Evolutionary conservation across 2,797 vertebrate genomes (phyloP), one percentile per base, ranked within the genome.

Genomic region (Hylomyscus alleni): DNA sequence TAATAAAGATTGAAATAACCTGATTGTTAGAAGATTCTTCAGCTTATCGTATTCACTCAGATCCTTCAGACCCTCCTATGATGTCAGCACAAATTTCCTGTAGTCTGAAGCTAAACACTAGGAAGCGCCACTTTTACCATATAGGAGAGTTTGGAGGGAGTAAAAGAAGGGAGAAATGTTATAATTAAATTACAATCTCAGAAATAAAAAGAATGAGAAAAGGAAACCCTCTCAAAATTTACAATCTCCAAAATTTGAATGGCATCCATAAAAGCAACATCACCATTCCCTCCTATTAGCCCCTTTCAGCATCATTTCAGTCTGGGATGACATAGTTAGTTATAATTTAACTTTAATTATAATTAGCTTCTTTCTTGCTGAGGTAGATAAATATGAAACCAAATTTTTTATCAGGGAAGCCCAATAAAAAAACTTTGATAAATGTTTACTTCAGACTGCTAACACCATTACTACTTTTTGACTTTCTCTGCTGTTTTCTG

Each of bases 371-470:
- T 40, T 60, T 94, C 85, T 65, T 83, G 3, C 14, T 89, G 69
- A 86, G 72, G 29, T 62, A 2, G 10, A 34, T 83, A 22, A 85
- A 75, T 80, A 47, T 58, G 67, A 88, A 77, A 15, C 1, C 12
- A 72, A 34, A 90, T 62, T 40, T 72, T 84, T 31, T 78, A 15
- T 75, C 78, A 83, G 73, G 24, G 29, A 58, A 82, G 62, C 0
- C 22, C 83, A 94, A 90, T 72, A 72, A 90, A 58, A 91, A 29
- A 77, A 82, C 81, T 76, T 76, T 87, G n/a, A 22, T 24, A 3
- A 4, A 26, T 92, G 91, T 96, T 89, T 60, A 94, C 86, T 90
- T 97, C 80, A 67, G 69, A 54, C n/a, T 47, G n/a, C 77, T 12
- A 95, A 37, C 93, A 95, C 20, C 14, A 12, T 80, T 69, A 29